A percentile compares a stretch with the other conserved stretches of the same genome.
These are phyloP conservation scores for Aphrophora alni DNA, from an alignment of 2,888 invertebrate genomes.

Conservation along the genomic window DNA sequence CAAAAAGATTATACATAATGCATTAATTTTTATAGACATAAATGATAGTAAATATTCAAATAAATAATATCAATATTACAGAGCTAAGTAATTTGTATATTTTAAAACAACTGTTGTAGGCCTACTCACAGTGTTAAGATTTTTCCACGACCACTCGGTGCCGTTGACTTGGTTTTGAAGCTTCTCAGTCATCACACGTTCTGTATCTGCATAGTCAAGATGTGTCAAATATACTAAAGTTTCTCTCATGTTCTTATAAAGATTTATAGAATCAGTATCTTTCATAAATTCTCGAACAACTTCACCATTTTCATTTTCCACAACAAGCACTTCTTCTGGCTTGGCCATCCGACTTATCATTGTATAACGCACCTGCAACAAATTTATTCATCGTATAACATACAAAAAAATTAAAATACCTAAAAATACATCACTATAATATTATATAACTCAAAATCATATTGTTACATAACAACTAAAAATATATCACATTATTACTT, in stretches of 20 bases:
- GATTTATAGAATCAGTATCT: conserved; percentile 98
- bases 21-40: too few species aligned
- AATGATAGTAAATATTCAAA: too few species aligned
- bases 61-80: too few species aligned
- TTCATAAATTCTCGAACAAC: conserved; percentile 99
- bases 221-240: conserved; percentile 97
- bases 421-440: too few species aligned
- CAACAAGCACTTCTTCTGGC: conserved; percentile 98
- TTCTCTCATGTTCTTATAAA: conserved; percentile 99
- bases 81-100: too few species aligned
- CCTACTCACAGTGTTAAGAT: conserved; percentile 83
- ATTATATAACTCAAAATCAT: background rate
- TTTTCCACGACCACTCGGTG: conserved; percentile 99
- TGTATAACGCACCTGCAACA: conserved; percentile 78
- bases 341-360: conserved; percentile 99
- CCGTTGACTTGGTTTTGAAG: conserved; percentile 98
- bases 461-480: too few species aligned
- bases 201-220: conserved; percentile 97
- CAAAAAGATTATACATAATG: too few species aligned
- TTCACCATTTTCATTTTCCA: conserved; percentile 99
- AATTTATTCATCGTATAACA: too few species aligned
- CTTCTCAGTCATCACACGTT: conserved; percentile 98
- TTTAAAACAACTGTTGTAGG: too few species aligned
- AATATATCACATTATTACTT: too few species aligned
- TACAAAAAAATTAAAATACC: background rate